Base-by-base conservation (phyloP, 2,113 vertebrate species). In the Pantherophis guttatus region DNA sequence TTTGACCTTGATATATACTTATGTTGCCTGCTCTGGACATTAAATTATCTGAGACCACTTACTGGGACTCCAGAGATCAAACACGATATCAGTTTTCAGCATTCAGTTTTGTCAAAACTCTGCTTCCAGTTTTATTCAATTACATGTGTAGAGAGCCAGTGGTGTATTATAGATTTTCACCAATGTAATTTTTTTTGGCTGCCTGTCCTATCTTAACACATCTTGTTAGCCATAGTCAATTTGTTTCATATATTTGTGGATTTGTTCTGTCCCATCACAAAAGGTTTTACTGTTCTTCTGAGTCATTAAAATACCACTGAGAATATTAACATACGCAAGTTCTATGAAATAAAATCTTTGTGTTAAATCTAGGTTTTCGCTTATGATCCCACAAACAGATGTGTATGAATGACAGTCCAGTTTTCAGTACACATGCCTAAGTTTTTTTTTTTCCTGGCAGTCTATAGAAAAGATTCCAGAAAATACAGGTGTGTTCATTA, bases 201-300 rank as follows among this genome's bases (percentile, higher is more conserved):
- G 92, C 94, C 94, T 96, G 93, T 96, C 96, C 93, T 96, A 50
- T 95, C 95, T 94, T 58, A 88, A 91, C 93, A 95, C 95, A 96
- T 94, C 94, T 97, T 96, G 93, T 93, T 97, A 95, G 96, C 95
- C 93, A 54, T 94, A 87, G 62, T 95, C 94, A 94, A 97, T 93
- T 93, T 93, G 86, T 88, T 96, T 96, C 96, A 48, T 59, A 39
- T 92, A 96, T 96, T 94, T 97, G 93, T 94, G 92, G 87, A 94
- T 93, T 92, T 95, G 93, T 90, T 93, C 81, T 95, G 91, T 62
- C 90, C 57, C 81, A 93, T 93, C 57, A 54, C 81, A 93, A 94
- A 52, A 95, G 94, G 86, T 10, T 91, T 97, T 96, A 96, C 86
- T 92, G 88, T 93, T 94, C 95, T 97, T 95, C 91, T 93, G 92